These are phyloP conservation scores for Diabrotica balteata DNA, from an alignment of 2,888 invertebrate species.

Conservation along the genomic window DNA sequence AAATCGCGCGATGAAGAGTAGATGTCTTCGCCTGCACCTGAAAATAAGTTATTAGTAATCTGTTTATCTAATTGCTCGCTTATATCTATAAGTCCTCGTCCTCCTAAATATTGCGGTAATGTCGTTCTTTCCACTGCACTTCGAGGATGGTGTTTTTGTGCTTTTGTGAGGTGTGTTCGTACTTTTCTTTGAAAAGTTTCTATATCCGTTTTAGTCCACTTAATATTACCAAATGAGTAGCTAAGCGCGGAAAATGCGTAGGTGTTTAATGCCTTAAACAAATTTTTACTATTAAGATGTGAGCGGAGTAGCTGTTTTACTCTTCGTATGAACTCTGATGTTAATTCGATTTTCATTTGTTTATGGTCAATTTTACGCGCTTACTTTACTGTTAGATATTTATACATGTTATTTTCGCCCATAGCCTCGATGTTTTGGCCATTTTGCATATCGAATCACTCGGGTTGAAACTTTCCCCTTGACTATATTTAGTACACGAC, in stretches of 20 bases:
- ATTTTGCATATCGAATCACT: background rate
- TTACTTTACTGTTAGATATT: background rate
- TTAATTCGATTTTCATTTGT: background rate
- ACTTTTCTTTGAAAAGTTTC: background rate
- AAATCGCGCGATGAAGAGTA: no score
- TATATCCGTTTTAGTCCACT: background rate
- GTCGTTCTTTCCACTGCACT: no score
- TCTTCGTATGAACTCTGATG: background rate
- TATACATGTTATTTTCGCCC: background rate
- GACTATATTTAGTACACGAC: background rate
- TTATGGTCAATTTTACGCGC: background rate
- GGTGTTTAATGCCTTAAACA: background rate
- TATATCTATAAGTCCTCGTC: no score
- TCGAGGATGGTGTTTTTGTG: no score
- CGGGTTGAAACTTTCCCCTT: background rate
- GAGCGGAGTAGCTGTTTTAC: background rate
- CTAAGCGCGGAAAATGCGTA: background rate
- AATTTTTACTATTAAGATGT: background rate
- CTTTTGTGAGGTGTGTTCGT: no score
- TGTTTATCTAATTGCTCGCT: no score
- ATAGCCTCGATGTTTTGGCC: background rate
- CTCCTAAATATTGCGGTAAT: no score
- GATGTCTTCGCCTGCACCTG: no score
- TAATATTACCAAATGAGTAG: background rate
- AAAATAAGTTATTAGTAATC: no score